These are phyloP conservation scores for Julus scandinavius DNA, from an alignment of 2,888 invertebrate genomes.

Conservation along the genomic window DNA sequence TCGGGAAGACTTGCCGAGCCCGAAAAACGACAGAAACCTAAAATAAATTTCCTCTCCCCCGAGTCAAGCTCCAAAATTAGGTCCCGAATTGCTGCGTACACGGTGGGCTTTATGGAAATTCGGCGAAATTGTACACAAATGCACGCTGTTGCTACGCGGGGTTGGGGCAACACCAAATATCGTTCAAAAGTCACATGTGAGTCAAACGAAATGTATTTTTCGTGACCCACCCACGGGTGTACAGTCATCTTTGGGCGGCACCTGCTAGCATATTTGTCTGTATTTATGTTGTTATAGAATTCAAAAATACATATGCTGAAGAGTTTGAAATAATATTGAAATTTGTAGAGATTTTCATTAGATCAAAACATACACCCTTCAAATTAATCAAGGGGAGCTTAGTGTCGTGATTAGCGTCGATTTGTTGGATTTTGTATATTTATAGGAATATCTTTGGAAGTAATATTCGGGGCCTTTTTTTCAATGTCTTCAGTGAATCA, in stretches of 20 bases:
- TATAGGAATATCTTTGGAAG: too few species aligned
- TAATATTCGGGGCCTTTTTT: too few species aligned
- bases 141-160: background rate
- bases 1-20: background rate
- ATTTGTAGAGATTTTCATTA: too few species aligned
- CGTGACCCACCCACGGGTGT: background rate
- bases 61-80: background rate
- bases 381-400: too few species aligned
- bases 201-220: background rate
- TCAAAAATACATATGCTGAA: too few species aligned
- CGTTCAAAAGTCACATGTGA: background rate
- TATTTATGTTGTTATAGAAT: too few species aligned
- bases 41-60: constrained; percentile 11
- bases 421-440: too few species aligned
- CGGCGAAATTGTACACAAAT: constrained; percentile 2
- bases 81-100: background rate
- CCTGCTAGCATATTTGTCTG: too few species aligned
- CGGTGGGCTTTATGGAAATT: background rate
- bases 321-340: too few species aligned
- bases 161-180: background rate
- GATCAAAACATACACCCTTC: too few species aligned
- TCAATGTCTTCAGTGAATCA: too few species aligned
- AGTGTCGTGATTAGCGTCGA: too few species aligned
- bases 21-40: constrained; percentile 1
- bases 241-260: background rate